Evolutionary conservation across 2,113 vertebrate genomes (phyloP), one percentile per base, ranked within the genome.

Genomic region (Sigmodon hispidus): DNA sequence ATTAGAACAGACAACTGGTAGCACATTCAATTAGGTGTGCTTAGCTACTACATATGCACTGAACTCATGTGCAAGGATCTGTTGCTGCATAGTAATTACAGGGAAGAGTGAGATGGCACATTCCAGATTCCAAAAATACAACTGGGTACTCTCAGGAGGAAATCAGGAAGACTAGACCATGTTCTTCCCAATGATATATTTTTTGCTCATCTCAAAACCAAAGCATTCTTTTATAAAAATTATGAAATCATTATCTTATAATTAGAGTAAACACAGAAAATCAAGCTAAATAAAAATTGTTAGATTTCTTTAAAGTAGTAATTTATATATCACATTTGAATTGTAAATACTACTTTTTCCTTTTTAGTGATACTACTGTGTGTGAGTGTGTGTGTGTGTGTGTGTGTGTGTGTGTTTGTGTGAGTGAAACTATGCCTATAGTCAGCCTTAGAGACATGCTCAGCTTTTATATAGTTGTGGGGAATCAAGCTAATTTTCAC

Each of bases 1-100:
- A 79, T 94, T 96, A 94, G 91, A 96, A 91, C 26, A 96, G 96
- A 96, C 80, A 95, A 96, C 89, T 87, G 79, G 69, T 91, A 96
- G 79, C 50, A 89, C 80, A 95, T 96, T 94, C 93, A 96, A 75
- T 96, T 95, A 92, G 94, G 55, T 90, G 65, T 90, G 72, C 59
- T 86, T 77, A 85, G 3, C 65, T 94, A 43, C 85, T 93, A 91
- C 96, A 92, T 95, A 93, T 79, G 72, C 88, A 95, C 45, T 90
- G 43, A 89, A 65, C 94, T 96, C 91, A 92, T 94, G 81, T 87
- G 67, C 76, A 93, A 90, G 50, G 59, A 77, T 72, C 65, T 57
- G 29, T 79, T 52, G 45, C 50, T 77, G 19, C 31, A 67, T 52
- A 3, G 31, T 76, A 90, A 96, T 93, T 85, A 50, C 36, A 76